Conservation (phyloP, 2,797 vertebrate genomes). For the Liasis olivaceus region DNA sequence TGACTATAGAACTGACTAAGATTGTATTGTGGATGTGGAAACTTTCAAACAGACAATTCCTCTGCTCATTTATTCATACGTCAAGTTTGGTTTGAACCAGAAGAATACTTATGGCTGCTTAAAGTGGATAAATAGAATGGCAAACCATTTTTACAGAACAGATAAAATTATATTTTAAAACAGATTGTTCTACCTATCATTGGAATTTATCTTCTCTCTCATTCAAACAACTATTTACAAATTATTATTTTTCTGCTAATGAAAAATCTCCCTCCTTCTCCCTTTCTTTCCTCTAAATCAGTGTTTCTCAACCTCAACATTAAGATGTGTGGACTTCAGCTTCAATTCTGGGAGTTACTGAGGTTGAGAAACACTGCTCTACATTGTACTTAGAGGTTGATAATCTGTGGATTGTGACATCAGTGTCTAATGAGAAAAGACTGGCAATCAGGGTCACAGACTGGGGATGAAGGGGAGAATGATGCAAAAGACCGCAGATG, state of each 20-base stretch:
- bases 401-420: constrained; percentile 54
- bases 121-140: not conserved
- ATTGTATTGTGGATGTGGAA: not conserved
- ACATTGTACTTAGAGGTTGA: constrained; percentile 40
- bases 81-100: not conserved
- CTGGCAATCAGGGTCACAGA: constrained; percentile 40
- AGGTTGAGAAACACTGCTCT: no score
- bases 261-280: constrained; percentile 27
- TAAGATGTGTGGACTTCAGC: no score
- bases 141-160: constrained; percentile 12
- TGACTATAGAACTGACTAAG: not conserved
- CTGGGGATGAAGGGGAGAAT: constrained; percentile 42
- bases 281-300: constrained; percentile 22
- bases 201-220: not conserved
- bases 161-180: not conserved
- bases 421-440: constrained; percentile 38
- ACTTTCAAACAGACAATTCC: not conserved
- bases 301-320: no score
- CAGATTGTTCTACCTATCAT: not conserved
- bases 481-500: constrained; percentile 39
- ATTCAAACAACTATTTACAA: constrained; percentile 2
- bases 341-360: not conserved
- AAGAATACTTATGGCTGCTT: not conserved
- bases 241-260: constrained; percentile 26
- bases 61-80: not conserved